Evolutionary conservation across 2,797 vertebrate species (phyloP), one percentile per base, ranked within the genome.

Genomic region (Leptodactylus fallax): DNA sequence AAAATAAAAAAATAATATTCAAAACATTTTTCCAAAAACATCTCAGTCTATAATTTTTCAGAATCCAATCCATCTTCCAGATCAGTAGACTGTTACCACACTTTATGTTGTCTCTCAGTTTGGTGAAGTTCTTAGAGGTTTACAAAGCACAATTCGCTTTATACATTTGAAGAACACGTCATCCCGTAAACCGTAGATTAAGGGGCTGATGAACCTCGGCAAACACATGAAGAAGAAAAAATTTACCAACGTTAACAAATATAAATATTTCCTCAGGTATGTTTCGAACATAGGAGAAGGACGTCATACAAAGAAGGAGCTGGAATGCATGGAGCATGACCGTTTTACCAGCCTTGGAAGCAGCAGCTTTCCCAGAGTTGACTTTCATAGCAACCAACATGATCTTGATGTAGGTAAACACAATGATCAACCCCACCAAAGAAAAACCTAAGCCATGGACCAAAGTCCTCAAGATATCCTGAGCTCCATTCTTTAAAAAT

Each of bases 301-400:
- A 91, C 91, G 95, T 80, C 90, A 94, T 79, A 76, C 60, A 79
- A 2, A 79, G 76, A 16, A 86, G n/a, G 16, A 86, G 84, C 23
- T 86, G 84, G 23, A 95, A 89, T 17, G 93, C 93, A 0, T 96
- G 96, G 2, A 96, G 91, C 81, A 95, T 85, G 88, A 96, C 95
- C 0, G 95, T 96, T 92, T 95, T 91, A 91, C 94, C 92, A 61
- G 95, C 95, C 90, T 93, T 96, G 36, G 11, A 91, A 83, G 94
- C 94, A 0, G 94, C 95, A 0, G 14, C 88, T 53, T 87, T 88
- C 87, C 95, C 94, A 72, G 94, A 93, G 23, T 93, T 90, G 91
- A 96, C 81, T 83, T 90, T 94, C 49, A 90, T 93, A 60, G 95
- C 93, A 87, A 95, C 94, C 87, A 96, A 88, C 86, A 96, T 96